Percentiles rank a stretch among this genome's conserved stretches.
Conservation (phyloP, 2,797 vertebrate species). For the Kryptopterus vitreolus region DNA sequence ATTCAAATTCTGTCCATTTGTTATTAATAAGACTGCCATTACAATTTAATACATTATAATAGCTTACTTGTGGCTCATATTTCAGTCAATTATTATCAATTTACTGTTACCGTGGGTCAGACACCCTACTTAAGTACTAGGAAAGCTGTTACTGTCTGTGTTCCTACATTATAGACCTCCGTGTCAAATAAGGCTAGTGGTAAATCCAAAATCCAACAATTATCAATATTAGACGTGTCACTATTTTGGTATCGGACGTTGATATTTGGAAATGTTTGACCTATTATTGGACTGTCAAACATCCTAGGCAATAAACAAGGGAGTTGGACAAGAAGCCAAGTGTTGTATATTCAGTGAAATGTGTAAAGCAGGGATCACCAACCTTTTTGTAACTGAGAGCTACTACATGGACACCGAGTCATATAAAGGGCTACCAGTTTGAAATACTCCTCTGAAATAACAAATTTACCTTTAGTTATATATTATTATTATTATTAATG, state of each 20-base stretch:
- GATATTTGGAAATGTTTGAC: conserved; percentile 19
- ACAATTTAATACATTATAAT: background rate
- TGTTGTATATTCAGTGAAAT: conserved; percentile 38
- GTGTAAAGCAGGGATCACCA: conserved; percentile 15
- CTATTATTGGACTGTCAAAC: conserved; percentile 26
- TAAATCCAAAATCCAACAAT: conserved; percentile 2
- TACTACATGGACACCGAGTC: too few relatives aligned
- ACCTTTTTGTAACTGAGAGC: too few relatives aligned
- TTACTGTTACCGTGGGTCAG: background rate
- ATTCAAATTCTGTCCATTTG: background rate
- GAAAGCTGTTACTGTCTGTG: background rate
- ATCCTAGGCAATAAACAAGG: conserved; percentile 39
- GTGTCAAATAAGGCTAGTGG: background rate
- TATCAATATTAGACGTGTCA: conserved; percentile 3
- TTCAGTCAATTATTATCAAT: background rate
- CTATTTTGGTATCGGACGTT: conserved; percentile 13
- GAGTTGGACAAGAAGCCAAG: conserved; percentile 11
- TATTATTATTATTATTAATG: too few relatives aligned
- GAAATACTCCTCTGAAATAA: too few relatives aligned
- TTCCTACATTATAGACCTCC: background rate
- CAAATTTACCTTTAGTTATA: too few relatives aligned
- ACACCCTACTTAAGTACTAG: background rate
- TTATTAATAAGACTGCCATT: background rate
- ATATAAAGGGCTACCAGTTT: too few relatives aligned
- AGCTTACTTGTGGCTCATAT: background rate